phyloP scores from a whole-genome alignment of 2,888 invertebrate species.

The Caenorhabditis plicata region DNA sequence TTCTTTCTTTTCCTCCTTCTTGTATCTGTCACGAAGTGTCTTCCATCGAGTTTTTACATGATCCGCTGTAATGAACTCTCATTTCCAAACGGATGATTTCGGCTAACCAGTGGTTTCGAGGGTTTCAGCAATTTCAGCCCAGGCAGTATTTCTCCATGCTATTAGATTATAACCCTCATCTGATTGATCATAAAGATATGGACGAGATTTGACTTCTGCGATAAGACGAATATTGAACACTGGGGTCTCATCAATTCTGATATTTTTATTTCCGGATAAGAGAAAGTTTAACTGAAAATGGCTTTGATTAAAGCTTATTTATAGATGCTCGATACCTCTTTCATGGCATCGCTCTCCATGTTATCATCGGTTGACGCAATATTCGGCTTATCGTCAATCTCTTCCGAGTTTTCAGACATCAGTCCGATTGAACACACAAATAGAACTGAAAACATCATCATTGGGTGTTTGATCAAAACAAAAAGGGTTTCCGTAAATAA shows the following conservation, averaged over 20 bases:
- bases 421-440: too few relatives aligned
- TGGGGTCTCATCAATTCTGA: conserved; percentile 36
- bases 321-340: conserved; percentile 11
- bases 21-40: conserved; percentile 56
- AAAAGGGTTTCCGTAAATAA: too few relatives aligned
- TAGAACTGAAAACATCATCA: too few relatives aligned
- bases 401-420: conserved; percentile 28
- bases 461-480: too few relatives aligned
- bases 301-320: not conserved
- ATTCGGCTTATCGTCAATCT: conserved; percentile 18
- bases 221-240: conserved; percentile 44
- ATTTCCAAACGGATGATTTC: not conserved
- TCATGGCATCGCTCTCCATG: conserved; percentile 29
- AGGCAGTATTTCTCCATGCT: conserved; percentile 36
- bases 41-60: conserved; percentile 59
- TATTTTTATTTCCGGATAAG: conserved; percentile 14
- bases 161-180: conserved; percentile 42
- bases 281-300: conserved; percentile 31
- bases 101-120: conserved; percentile 29
- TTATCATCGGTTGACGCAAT: conserved; percentile 20
- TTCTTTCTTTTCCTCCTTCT: conserved; percentile 54
- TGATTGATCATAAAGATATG: conserved; percentile 36
- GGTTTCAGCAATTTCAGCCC: conserved; percentile 37
- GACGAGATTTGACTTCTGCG: conserved; percentile 36
- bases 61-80: conserved; percentile 25